phyloP scores from a whole-genome alignment of 2,888 invertebrate genomes.

The Sarcophaga subvicina region DNA sequence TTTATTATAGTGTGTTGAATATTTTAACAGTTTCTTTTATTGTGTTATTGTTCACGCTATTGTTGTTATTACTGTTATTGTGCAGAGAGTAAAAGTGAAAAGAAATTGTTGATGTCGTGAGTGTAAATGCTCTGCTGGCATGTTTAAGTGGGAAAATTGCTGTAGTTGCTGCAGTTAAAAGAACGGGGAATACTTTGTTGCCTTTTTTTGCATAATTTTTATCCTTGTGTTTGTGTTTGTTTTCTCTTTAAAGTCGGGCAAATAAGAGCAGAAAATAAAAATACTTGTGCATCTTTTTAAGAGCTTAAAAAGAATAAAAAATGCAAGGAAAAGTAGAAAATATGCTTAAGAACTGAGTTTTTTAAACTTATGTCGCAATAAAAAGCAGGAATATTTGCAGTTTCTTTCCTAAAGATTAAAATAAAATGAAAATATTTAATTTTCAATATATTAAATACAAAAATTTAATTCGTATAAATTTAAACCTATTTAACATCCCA shows the following conservation, averaged over 20 bases:
- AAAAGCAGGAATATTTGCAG: too few species aligned
- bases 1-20: neutral
- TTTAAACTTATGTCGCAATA: too few species aligned
- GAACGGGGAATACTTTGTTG: neutral
- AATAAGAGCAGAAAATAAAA: too few species aligned
- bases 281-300: too few species aligned
- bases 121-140: neutral
- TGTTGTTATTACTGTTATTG: neutral
- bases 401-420: too few species aligned
- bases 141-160: neutral
- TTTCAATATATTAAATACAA: too few species aligned
- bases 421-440: too few species aligned
- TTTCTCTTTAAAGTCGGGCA: neutral
- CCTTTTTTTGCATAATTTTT: neutral
- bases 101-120: neutral
- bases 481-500: too few species aligned
- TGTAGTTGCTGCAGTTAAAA: neutral
- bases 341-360: too few species aligned
- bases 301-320: too few species aligned
- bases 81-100: neutral
- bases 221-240: neutral
- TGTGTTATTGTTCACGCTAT: neutral
- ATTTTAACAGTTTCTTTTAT: neutral
- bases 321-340: too few species aligned
- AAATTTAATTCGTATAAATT: too few species aligned